Percentiles rank a stretch among this genome's conserved stretches.
Conservation (phyloP, 2,888 invertebrate genomes). For the Abrostola tripartita region DNA sequence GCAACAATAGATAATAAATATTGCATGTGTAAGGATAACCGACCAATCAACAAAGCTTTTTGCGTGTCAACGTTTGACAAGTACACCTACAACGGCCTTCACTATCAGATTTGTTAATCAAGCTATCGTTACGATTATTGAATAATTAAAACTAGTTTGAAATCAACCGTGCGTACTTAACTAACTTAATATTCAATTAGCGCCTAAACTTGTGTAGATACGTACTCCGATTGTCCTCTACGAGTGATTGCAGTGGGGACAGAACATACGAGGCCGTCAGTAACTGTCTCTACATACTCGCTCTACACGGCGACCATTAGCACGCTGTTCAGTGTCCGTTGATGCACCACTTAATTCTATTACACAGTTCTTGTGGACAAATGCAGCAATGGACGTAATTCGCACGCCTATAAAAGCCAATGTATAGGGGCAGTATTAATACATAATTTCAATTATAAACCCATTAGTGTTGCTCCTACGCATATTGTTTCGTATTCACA, state of each 20-base stretch:
- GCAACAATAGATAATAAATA: neutral
- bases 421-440: constrained; percentile 53
- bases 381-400: constrained; percentile 18
- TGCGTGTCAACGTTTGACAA: constrained; percentile 29
- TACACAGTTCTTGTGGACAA: constrained; percentile 4
- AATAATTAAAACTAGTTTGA: constrained; percentile 75
- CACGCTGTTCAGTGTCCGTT: too few species aligned
- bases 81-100: constrained; percentile 44
- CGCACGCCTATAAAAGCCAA: constrained; percentile 9
- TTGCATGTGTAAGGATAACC: constrained; percentile 9
- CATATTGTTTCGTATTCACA: constrained; percentile 67
- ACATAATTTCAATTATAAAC: constrained; percentile 76
- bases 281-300: constrained; percentile 1
- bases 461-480: constrained; percentile 73
- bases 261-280: constrained; percentile 57
- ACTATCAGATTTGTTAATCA: constrained; percentile 66
- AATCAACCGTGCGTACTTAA: constrained; percentile 72
- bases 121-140: constrained; percentile 71
- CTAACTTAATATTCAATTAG: constrained; percentile 80
- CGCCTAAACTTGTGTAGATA: constrained; percentile 57
- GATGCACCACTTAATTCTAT: neutral
- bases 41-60: constrained; percentile 27
- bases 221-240: constrained; percentile 58
- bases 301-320: neutral
- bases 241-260: constrained; percentile 42